Evolutionary conservation across 2,888 invertebrate species (phyloP).

Genomic region (Phrixothrix hirtus): DNA sequence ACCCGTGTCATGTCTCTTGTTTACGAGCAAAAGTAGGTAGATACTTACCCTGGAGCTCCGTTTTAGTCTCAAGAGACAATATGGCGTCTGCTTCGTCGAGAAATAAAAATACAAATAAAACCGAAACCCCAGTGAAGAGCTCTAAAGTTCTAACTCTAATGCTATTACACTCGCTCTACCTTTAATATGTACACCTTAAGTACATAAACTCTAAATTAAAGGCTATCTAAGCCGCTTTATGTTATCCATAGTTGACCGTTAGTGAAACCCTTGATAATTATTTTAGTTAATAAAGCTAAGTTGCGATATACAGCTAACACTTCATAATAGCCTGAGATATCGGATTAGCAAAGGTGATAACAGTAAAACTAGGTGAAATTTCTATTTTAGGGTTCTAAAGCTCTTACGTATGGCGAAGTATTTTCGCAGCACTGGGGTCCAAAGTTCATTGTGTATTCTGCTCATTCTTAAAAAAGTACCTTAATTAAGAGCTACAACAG

Average conservation of each 20-base stretch:
- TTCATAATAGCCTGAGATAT: slow-evolving; percentile 6
- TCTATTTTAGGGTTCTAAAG: too few species aligned
- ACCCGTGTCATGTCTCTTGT: slow-evolving; percentile 41
- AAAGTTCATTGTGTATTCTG: too few species aligned
- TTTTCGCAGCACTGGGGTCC: too few species aligned
- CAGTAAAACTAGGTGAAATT: too few species aligned
- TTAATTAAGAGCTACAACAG: too few species aligned
- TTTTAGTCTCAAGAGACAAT: slow-evolving; percentile 40
- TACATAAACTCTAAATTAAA: slow-evolving; percentile 16
- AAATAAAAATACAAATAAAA: slow-evolving; percentile 49
- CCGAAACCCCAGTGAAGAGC: slow-evolving; percentile 37
- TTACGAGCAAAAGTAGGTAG: slow-evolving; percentile 43
- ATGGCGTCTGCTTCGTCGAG: slow-evolving; percentile 41
- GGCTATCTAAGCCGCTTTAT: slow-evolving; percentile 3
- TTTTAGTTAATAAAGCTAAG: slow-evolving; percentile 15
- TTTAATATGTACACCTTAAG: slow-evolving; percentile 17
- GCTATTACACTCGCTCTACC: slow-evolving; percentile 25
- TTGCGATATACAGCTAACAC: slow-evolving; percentile 7
- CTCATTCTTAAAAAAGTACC: too few species aligned
- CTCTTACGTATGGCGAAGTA: too few species aligned
- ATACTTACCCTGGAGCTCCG: slow-evolving; percentile 35
- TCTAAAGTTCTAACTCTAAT: slow-evolving; percentile 40
- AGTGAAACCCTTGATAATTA: slow-evolving; percentile 14
- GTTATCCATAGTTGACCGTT: background rate
- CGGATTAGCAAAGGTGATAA: slow-evolving; percentile 9